Evolutionary conservation across 2,797 vertebrate genomes (phyloP).

Genomic region (Chrosomus eos): DNA sequence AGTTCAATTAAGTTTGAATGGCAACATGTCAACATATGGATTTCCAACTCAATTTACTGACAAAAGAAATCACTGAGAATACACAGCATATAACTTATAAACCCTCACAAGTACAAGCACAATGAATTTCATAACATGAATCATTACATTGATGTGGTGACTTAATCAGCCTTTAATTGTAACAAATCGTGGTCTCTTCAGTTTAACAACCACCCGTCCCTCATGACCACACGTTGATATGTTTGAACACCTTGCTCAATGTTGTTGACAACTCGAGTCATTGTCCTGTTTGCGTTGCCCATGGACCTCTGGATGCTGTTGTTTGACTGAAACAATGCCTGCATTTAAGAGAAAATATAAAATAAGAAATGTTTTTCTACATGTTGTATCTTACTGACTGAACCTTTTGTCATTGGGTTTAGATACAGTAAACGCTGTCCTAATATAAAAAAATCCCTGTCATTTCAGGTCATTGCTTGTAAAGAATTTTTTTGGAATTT

Average conservation of each 20-base stretch:
- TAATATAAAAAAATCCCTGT: no score
- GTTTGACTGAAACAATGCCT: not conserved
- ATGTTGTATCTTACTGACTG: not conserved
- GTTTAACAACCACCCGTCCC: fast-evolving
- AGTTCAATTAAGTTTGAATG: not conserved
- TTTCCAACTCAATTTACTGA: not conserved
- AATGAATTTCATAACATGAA: not conserved
- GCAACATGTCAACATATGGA: not conserved
- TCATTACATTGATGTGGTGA: no score
- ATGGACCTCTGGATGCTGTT: no score
- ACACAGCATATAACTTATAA: not conserved
- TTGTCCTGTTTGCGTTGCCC: not conserved
- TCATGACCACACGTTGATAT: not conserved
- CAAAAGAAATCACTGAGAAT: not conserved
- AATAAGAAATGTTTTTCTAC: not conserved
- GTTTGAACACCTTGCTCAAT: not conserved
- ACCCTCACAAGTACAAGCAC: not conserved
- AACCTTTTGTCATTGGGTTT: not conserved
- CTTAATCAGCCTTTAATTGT: not conserved
- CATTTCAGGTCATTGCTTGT: no score
- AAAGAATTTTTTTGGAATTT: not conserved
- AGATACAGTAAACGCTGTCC: fast-evolving
- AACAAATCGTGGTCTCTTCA: fast-evolving
- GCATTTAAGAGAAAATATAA: no score
- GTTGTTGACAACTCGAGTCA: not conserved